A percentile compares a stretch with the other conserved stretches of the same genome.
These are phyloP conservation scores for Mandrillus leucophaeus DNA, from an alignment of 2,113 vertebrate genomes.

Conservation along the genomic window DNA sequence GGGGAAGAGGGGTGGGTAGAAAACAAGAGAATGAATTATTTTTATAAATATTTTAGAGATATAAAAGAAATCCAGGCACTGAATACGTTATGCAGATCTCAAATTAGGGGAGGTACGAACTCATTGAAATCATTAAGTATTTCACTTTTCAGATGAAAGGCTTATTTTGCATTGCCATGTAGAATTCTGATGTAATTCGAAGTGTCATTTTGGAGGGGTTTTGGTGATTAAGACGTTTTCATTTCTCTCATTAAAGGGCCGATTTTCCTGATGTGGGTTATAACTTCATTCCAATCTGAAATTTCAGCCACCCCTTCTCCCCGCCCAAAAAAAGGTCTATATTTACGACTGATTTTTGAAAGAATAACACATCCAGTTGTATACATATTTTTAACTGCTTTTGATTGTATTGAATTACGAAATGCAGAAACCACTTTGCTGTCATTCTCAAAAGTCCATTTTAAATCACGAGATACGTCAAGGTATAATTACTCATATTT, in stretches of 20 bases:
- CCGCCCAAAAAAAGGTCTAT: not conserved
- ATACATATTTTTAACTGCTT: conserved; percentile 63
- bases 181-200: conserved; percentile 61
- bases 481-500: conserved; percentile 75
- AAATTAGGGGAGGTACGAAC: not conserved
- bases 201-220: conserved; percentile 65
- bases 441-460: conserved; percentile 60
- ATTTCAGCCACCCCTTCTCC: conserved; percentile 42
- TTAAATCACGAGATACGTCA: conserved; percentile 69
- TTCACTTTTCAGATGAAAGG: conserved; percentile 75
- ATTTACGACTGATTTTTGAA: conserved; percentile 60
- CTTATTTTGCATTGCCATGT: not conserved
- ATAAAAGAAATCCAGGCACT: not conserved
- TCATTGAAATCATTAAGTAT: conserved; percentile 67
- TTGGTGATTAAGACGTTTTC: conserved; percentile 69
- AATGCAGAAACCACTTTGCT: conserved; percentile 61
- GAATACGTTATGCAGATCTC: not conserved
- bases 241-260: conserved; percentile 73
- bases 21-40: not conserved
- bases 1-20: no score
- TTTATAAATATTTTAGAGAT: conserved; percentile 43
- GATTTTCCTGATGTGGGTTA: conserved; percentile 65
- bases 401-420: conserved; percentile 71
- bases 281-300: conserved; percentile 68
- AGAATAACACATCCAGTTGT: conserved; percentile 69